Evolutionary conservation across 2,888 invertebrate genomes (phyloP).

Genomic region (Lasioglossum zephyrum): DNA sequence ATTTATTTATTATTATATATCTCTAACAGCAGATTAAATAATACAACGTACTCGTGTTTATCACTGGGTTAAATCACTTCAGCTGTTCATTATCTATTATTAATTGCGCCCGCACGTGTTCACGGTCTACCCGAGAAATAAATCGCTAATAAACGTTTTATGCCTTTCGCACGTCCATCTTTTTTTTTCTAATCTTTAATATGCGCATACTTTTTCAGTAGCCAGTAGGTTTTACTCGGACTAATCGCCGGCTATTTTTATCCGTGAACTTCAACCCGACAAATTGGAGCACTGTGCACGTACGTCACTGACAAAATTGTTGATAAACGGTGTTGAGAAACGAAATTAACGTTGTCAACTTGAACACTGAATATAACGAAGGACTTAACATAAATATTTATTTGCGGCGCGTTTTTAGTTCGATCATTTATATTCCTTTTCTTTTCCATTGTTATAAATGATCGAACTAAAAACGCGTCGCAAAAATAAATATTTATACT

Average conservation of each 20-base stretch:
- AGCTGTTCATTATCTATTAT: not conserved
- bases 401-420: no score
- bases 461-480: no score
- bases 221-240: not conserved
- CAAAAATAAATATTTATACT: no score
- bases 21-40: not conserved
- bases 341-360: not conserved
- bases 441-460: no score
- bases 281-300: not conserved
- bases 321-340: not conserved
- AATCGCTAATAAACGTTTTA: not conserved
- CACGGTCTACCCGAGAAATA: not conserved
- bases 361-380: not conserved
- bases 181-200: not conserved
- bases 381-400: no score
- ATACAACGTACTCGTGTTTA: not conserved
- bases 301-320: not conserved
- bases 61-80: not conserved
- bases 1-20: not conserved
- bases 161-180: not conserved
- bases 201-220: not conserved
- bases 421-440: no score
- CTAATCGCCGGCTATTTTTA: slow-evolving; percentile 4
- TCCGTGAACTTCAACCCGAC: slow-evolving; percentile 6
- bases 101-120: not conserved